Base-by-base conservation (phyloP, 2,888 invertebrate species). In the Copidosoma aretas region DNA sequence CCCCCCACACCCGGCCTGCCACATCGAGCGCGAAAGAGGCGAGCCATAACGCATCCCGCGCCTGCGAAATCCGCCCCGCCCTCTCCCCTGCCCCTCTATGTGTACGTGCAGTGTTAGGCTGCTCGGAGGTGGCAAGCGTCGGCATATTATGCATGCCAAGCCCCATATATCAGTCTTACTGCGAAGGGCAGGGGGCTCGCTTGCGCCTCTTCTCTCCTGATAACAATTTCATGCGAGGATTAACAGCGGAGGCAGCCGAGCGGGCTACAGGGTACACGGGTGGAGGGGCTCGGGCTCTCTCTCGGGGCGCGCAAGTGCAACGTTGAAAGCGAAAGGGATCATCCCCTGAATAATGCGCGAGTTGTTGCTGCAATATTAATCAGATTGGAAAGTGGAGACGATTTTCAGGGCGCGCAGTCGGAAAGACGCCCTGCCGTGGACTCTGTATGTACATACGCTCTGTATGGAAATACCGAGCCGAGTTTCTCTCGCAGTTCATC, bases 341-440 rank as follows among this genome's bases (percentile, higher is more conserved):
- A 79, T 79, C 79, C 77, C 49, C 69, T 78, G 78, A 79, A 79
- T 79, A 79, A 79, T 79, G 78, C 75, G 74, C 75, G 75, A 75
- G 75, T 78, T 78, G 78, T 78, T 77, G 77, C 77, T 78, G 77
- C 76, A 78, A 78, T 78, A 79, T 78, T 79, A 79, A 79, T 79
- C 76, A 76, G 73, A 74, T 75, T 74, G 71, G 73, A 75, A 76
- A 49, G 60, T 60, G 43, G 54, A 8, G 43, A 22, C 24, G 21
- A 41, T 46, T n/a, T 8, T 12, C 43, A 12, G 43, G 4, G 43
- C 4, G 12, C 43, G 4, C 43, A 17, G 43, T 15, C 43, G 15
- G 43, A 46, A 12, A 46, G 43, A 12, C 43, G 43, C 17, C 15
- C 12, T 12, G 43, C 2, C 43, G 43, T 46, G 43, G 17, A 4